Evolutionary conservation across 2,888 invertebrate genomes (phyloP).

Genomic region (Caenorhabditis sp.): DNA sequence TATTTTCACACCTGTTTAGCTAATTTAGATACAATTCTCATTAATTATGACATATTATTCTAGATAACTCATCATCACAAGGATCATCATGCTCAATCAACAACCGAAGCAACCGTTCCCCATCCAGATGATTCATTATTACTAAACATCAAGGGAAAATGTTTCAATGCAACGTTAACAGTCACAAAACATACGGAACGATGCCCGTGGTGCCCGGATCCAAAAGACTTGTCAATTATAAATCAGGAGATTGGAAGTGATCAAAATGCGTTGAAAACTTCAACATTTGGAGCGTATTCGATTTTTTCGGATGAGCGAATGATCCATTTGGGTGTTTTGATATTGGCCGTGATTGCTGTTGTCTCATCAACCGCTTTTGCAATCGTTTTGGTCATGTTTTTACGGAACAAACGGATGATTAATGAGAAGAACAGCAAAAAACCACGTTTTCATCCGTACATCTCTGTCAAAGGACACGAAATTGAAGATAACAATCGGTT

Average conservation of each 20-base stretch:
- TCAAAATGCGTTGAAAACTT: neutral
- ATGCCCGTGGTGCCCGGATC: slow-evolving; percentile 68
- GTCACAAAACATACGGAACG: slow-evolving; percentile 60
- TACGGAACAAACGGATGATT: slow-evolving; percentile 44
- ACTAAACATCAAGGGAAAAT: slow-evolving; percentile 55
- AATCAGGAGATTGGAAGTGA: slow-evolving; percentile 2
- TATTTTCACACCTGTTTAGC: neutral
- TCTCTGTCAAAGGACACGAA: slow-evolving; percentile 41
- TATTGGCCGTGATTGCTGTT: slow-evolving; percentile 48
- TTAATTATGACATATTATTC: slow-evolving; percentile 7
- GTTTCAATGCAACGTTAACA: slow-evolving; percentile 65
- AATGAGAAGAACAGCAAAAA: slow-evolving; percentile 36
- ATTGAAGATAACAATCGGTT: slow-evolving; percentile 45
- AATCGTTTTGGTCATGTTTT: slow-evolving; percentile 45
- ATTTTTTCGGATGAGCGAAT: slow-evolving; percentile 34
- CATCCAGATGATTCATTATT: slow-evolving; percentile 23
- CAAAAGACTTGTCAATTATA: slow-evolving; percentile 55
- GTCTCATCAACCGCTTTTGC: slow-evolving; percentile 47
- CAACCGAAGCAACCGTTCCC: slow-evolving; percentile 6
- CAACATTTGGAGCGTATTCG: neutral
- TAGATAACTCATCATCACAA: slow-evolving; percentile 22
- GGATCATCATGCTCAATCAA: slow-evolving; percentile 47
- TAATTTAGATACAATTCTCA: neutral
- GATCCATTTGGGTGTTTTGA: slow-evolving; percentile 48
- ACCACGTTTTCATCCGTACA: slow-evolving; percentile 48